Evolutionary conservation across 1,140 invertebrate species (phyloP), one percentile per base, ranked within the genome.

Genomic region (Drosophila watanabei): DNA sequence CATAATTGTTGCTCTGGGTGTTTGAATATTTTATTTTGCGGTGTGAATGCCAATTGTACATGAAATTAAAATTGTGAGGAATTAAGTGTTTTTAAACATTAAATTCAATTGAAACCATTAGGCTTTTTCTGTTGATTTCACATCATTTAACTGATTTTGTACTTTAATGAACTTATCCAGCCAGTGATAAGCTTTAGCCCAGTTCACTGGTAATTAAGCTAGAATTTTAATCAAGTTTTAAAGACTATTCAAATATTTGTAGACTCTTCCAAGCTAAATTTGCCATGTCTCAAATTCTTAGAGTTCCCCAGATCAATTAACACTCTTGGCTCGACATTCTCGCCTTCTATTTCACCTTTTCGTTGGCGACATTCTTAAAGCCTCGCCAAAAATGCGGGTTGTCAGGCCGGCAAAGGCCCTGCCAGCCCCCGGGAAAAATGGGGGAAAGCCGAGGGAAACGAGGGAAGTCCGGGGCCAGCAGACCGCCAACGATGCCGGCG

Each of bases 321-420:
- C 71, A 75, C 71, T 32, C 24, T n/a, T 16, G 46, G 71, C 69
- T 52, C 46, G 24, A 61, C 68, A 75, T 52, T 73, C 39, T 13
- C 32, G 56, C 37, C 45, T 52, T 33, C 37, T 45, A 51, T 60
- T 72, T 37, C 56, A 56, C 63, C 49, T 71, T 43, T 70, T 69
- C 39, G 18, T 33, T 13, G 63, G 75, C 45, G 75, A 77, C 70
- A 39, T 79, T 66, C 68, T 82, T 86, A 79, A 79, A 72, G 82
- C 65, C 46, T 20, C 52, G 65, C 56, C 43, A 83, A 76, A 72
- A 73, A 83, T 87, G 80, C 68, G 78, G 59, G 64, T 62, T 61
- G 59, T 52, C 69, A 66, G 45, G 33, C 45, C 41, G 66, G 45
- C 39, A 39, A 52, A 52, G 24, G 51, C 30, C 28, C 35, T 52